These are phyloP conservation scores for Drosophila kambysellisi DNA, from an alignment of 2,888 invertebrate genomes.

Conservation along the genomic window DNA sequence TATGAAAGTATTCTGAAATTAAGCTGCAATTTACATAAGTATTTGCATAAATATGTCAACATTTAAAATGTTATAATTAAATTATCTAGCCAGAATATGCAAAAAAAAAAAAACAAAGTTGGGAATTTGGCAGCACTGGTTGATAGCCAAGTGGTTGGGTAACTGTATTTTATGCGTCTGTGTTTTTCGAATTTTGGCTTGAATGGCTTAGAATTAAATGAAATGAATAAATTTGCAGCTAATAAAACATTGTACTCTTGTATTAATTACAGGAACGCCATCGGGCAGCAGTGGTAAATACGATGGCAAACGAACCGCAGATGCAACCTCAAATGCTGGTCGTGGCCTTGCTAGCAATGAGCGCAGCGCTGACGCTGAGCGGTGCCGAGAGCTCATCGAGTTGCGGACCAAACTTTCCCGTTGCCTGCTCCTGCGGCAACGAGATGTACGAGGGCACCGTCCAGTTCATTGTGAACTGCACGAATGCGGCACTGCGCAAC, in stretches of 20 bases:
- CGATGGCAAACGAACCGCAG: slow-evolving; percentile 57
- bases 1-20: background rate
- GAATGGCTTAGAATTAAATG: slow-evolving; percentile 17
- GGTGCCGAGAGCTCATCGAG: slow-evolving; percentile 65
- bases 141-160: background rate
- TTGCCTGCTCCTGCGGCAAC: slow-evolving; percentile 87
- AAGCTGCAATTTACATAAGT: background rate
- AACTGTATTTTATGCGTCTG: background rate
- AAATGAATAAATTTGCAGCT: slow-evolving; percentile 62
- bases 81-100: background rate
- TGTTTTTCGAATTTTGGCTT: background rate
- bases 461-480: slow-evolving; percentile 90
- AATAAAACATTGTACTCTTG: slow-evolving; percentile 57
- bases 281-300: background rate
- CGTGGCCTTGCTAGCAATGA: slow-evolving; percentile 51
- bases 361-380: slow-evolving; percentile 43
- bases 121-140: background rate
- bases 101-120: background rate
- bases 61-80: background rate
- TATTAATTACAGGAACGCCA: slow-evolving; percentile 61
- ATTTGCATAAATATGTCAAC: background rate
- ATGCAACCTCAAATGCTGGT: slow-evolving; percentile 47
- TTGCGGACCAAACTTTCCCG: slow-evolving; percentile 86
- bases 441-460: slow-evolving; percentile 86
- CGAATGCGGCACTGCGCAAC: slow-evolving; percentile 87